Evolutionary conservation across 2,113 vertebrate genomes (phyloP).

Genomic region (Grus americana): DNA sequence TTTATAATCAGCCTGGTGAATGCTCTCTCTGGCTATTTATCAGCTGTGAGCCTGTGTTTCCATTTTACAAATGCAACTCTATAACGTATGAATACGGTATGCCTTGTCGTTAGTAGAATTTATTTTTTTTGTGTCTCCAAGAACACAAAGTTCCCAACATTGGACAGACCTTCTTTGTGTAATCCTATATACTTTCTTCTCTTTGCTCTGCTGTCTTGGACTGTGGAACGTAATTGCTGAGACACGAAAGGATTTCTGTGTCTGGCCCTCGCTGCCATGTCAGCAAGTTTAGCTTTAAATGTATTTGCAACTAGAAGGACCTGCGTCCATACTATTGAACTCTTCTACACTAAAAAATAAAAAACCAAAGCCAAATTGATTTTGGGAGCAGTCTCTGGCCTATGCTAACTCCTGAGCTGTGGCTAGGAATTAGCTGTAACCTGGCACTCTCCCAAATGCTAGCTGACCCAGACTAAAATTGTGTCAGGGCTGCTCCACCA

Average conservation of each 20-base stretch:
- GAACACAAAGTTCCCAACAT: background rate
- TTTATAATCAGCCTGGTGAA: conserved; percentile 23
- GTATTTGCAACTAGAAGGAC: background rate
- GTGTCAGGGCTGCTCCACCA: background rate
- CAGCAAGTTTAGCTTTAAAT: background rate
- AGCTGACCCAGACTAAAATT: background rate
- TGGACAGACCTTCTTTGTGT: background rate
- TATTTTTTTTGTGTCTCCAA: background rate
- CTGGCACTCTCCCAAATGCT: background rate
- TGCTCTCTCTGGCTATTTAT: background rate
- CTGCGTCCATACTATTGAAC: background rate
- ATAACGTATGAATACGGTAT: background rate
- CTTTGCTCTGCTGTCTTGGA: background rate
- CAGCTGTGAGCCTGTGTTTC: background rate
- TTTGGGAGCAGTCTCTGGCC: background rate
- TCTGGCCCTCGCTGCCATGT: background rate
- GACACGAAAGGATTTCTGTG: background rate
- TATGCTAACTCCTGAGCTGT: background rate
- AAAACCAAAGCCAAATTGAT: background rate
- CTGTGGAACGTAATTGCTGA: background rate
- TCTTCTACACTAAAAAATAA: background rate
- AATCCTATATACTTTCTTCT: background rate
- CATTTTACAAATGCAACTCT: conserved; percentile 5
- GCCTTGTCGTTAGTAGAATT: background rate
- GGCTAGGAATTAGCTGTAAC: background rate